Evolutionary conservation across 2,113 vertebrate genomes (phyloP), one percentile per base, ranked within the genome.

Genomic region (Xenopus laevis): DNA sequence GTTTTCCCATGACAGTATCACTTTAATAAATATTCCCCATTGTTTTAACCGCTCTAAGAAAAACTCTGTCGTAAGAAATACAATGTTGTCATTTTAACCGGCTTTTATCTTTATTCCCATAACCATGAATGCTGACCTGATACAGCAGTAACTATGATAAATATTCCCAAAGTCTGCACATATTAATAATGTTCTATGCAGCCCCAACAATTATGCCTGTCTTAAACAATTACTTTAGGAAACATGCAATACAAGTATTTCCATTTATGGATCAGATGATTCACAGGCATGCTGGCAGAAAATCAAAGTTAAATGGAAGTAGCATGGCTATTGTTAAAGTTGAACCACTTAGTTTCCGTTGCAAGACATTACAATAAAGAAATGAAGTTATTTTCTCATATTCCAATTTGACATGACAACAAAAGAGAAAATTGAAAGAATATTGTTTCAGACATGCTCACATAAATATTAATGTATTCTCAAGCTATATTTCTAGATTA

Each of bases 191-290:
- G 7, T 67, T 67, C 58, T 50, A 67, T 67, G 60, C 64, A 60
- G 58, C 23, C 21, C 44, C 13, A n/a, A 50, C 40, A 20, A 74
- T 67, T 73, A 73, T 13, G 10, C 21, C 52, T 73, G 53, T 66
- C 71, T 62, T 30, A 20, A 73, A 73, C 40, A 66, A 67, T 59
- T 67, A 67, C 44, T 67, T 60, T 33, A 60, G 50, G 53, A 74
- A 67, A 50, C 52, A 67, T 67, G 10, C 62, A 57, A 60, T 57
- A 67, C 50, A 46, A 30, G 55, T 68, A 60, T 67, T 74, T 50
- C 55, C 40, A 67, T 74, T 67, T 67, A 50, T 67, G 17, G 52
- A 30, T 58, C 33, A 58, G 52, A 66, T 73, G 30, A 73, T 65
- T 73, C 53, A 73, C 58, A 58, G 55, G 65, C n/a, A 46, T 55